These are phyloP conservation scores for Netelia fuscicornis DNA, from an alignment of 2,888 invertebrate genomes.

Conservation along the genomic window DNA sequence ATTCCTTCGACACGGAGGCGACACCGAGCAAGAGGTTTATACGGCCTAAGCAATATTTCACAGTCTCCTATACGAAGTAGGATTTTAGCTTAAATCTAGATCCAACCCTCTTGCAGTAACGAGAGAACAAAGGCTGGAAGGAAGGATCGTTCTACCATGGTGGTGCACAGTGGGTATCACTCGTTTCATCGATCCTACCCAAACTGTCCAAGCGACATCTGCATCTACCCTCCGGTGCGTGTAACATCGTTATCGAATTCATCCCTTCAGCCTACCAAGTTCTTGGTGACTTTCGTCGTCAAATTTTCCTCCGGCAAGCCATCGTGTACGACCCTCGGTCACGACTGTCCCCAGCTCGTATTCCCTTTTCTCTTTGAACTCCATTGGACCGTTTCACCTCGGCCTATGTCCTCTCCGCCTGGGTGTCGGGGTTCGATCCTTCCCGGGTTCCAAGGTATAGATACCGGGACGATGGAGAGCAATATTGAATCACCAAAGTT, in stretches of 20 bases:
- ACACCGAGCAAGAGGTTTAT: not conserved
- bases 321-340: not conserved
- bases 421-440: not conserved
- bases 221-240: not conserved
- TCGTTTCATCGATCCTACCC: not conserved
- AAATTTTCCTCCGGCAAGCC: not conserved
- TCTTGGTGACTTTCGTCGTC: not conserved
- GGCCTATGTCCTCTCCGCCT: not conserved
- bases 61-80: not conserved
- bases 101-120: not conserved
- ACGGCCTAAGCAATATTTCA: too few relatives aligned
- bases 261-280: not conserved
- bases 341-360: not conserved
- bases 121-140: not conserved
- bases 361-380: not conserved
- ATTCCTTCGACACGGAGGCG: too few relatives aligned
- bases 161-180: not conserved
- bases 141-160: not conserved
- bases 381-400: not conserved
- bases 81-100: not conserved
- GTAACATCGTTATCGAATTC: not conserved
- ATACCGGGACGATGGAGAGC: not conserved
- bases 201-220: not conserved
- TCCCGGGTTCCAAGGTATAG: not conserved
- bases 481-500: conserved; percentile 36